phyloP scores from a whole-genome alignment of 1,140 invertebrate species.

The Drosophila takahashii region DNA sequence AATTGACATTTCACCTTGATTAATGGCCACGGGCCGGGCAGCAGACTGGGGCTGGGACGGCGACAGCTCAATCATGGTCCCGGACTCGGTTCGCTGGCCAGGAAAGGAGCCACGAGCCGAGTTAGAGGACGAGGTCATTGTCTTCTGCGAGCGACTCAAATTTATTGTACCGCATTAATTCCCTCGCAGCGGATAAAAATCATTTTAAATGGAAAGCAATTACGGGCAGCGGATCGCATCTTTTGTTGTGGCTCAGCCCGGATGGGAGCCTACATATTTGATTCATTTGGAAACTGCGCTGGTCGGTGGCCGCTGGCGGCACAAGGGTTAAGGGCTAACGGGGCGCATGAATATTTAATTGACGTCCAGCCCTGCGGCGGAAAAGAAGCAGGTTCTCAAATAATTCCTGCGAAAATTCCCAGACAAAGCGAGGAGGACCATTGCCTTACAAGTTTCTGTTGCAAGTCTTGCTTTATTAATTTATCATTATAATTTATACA shows the following conservation, averaged over 20 bases:
- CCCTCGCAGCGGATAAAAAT: slow-evolving; percentile 35
- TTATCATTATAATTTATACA: slow-evolving; percentile 41
- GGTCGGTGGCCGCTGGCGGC: slow-evolving; percentile 1
- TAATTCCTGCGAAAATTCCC: slow-evolving; percentile 31
- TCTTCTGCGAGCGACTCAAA: slow-evolving; percentile 46
- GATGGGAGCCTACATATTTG: slow-evolving; percentile 36
- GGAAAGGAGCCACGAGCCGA: slow-evolving; percentile 2
- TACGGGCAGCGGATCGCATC: slow-evolving; percentile 27
- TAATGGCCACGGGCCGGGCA: slow-evolving; percentile 34
- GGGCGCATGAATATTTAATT: slow-evolving; percentile 57
- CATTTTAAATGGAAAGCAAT: slow-evolving; percentile 34
- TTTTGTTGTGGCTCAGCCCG: slow-evolving; percentile 21
- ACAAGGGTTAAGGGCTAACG: slow-evolving; percentile 26
- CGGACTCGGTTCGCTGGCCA: slow-evolving; percentile 16
- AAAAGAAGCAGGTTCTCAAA: slow-evolving; percentile 27
- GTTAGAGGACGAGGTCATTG: slow-evolving; percentile 48
- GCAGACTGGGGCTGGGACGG: neutral
- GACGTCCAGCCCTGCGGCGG: slow-evolving; percentile 16
- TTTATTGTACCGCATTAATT: slow-evolving; percentile 61
- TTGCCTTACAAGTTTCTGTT: slow-evolving; percentile 18
- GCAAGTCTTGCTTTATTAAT: slow-evolving; percentile 21
- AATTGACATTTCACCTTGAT: slow-evolving; percentile 74
- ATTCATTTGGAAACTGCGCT: slow-evolving; percentile 36
- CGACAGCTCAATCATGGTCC: slow-evolving; percentile 46
- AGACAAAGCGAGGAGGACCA: slow-evolving; percentile 3